Percentiles rank a stretch among this genome's conserved stretches.
phyloP scores from a whole-genome alignment of 1,140 invertebrate genomes.

The Brachionus angularis region DNA sequence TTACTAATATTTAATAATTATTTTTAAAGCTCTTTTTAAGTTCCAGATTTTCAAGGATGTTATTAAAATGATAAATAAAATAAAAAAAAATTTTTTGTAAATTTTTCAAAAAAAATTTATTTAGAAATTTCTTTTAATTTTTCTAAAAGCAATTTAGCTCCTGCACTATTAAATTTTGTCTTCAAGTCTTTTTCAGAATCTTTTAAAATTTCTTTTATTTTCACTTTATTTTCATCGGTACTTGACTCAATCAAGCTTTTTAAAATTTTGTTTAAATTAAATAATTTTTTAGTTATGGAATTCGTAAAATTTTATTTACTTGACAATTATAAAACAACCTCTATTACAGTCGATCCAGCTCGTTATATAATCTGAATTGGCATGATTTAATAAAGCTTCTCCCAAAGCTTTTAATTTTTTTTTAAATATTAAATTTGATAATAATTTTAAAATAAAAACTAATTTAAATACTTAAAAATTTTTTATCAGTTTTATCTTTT shows the following conservation, averaged over 20 bases:
- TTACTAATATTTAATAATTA: too few species aligned
- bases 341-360: conserved; percentile 55
- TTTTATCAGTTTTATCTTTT: conserved; percentile 15
- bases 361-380: conserved; percentile 6
- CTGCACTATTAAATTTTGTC: conserved; percentile 54
- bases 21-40: too few species aligned
- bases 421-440: neutral
- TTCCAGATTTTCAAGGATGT: too few species aligned
- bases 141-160: conserved; percentile 52
- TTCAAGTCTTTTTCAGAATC: conserved; percentile 48
- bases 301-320: conserved; percentile 47
- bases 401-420: conserved; percentile 8
- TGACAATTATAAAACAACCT: conserved; percentile 56
- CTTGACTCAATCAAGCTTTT: conserved; percentile 53
- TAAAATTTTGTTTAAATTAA: conserved; percentile 22
- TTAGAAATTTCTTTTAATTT: conserved; percentile 48
- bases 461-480: too few species aligned
- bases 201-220: conserved; percentile 48
- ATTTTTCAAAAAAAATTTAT: neutral
- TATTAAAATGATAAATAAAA: too few species aligned
- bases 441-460: neutral
- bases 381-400: neutral
- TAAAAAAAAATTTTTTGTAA: too few species aligned
- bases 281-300: neutral
- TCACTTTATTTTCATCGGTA: conserved; percentile 49